Percentiles rank a stretch among this genome's conserved stretches.
Conservation (phyloP, 2,797 vertebrate genomes). For the Karalla daura region DNA sequence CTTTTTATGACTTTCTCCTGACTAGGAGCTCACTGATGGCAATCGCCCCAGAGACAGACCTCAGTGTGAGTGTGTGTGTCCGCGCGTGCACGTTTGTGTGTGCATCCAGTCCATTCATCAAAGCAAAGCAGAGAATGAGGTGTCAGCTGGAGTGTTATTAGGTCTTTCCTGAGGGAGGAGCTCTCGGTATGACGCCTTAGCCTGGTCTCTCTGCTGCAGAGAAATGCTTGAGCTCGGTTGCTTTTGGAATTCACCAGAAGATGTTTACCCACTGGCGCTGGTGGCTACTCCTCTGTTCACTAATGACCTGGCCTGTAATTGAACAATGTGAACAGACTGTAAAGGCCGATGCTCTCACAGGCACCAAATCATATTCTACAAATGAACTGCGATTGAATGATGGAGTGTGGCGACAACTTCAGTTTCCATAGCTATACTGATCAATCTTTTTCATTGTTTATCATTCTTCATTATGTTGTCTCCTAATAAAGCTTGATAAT, state of each 20-base stretch:
- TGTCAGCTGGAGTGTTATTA: slow-evolving; percentile 44
- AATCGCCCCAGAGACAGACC: slow-evolving; percentile 56
- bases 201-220: background rate
- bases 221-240: background rate
- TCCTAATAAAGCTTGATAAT: slow-evolving; percentile 12
- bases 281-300: background rate
- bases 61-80: slow-evolving; percentile 16
- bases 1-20: slow-evolving; percentile 59
- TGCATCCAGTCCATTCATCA: slow-evolving; percentile 46
- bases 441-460: no score
- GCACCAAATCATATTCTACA: slow-evolving; percentile 11
- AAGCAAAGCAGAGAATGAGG: slow-evolving; percentile 47
- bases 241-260: slow-evolving; percentile 1
- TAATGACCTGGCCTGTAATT: background rate
- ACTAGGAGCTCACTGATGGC: slow-evolving; percentile 47
- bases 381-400: background rate
- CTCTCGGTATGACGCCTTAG: slow-evolving; percentile 17
- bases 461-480: background rate
- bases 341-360: background rate
- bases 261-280: no score
- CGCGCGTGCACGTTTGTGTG: slow-evolving; percentile 15
- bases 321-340: background rate
- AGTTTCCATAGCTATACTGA: background rate
- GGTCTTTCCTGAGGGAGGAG: slow-evolving; percentile 25
- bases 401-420: background rate